Evolutionary conservation across 2,888 invertebrate species (phyloP).

Genomic region (Epinotia nisella): DNA sequence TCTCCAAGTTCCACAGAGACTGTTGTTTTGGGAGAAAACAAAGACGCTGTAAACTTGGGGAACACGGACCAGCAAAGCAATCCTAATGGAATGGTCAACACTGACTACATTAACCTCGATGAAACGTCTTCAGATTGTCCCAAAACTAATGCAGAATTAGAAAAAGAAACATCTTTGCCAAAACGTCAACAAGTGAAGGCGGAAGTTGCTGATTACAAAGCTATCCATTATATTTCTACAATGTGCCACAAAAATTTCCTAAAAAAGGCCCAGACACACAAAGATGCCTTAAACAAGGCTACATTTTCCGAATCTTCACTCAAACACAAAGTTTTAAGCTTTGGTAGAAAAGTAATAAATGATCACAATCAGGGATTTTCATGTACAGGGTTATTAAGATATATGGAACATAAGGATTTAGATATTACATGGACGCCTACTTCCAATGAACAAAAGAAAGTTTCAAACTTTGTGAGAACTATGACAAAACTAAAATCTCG

Average conservation of each 20-base stretch:
- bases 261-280: conserved; percentile 53
- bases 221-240: conserved; percentile 63
- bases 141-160: neutral
- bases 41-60: neutral
- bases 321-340: conserved; percentile 72
- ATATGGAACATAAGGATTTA: conserved; percentile 69
- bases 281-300: conserved; percentile 44
- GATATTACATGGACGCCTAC: conserved; percentile 65
- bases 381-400: conserved; percentile 69
- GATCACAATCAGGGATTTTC: conserved; percentile 62
- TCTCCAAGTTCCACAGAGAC: conserved; percentile 61
- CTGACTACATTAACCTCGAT: conserved; percentile 66
- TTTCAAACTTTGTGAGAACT: conserved; percentile 61
- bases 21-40: conserved; percentile 50
- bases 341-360: conserved; percentile 72
- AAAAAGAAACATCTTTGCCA: neutral
- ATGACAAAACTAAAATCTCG: conserved; percentile 58
- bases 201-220: conserved; percentile 52
- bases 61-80: conserved; percentile 5
- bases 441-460: conserved; percentile 48
- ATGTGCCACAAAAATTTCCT: conserved; percentile 61
- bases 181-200: conserved; percentile 37
- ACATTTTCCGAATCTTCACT: conserved; percentile 57
- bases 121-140: conserved; percentile 57
- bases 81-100: conserved; percentile 34